Base-by-base conservation (phyloP, 2,888 invertebrate genomes). In the Endotricha flammealis region DNA sequence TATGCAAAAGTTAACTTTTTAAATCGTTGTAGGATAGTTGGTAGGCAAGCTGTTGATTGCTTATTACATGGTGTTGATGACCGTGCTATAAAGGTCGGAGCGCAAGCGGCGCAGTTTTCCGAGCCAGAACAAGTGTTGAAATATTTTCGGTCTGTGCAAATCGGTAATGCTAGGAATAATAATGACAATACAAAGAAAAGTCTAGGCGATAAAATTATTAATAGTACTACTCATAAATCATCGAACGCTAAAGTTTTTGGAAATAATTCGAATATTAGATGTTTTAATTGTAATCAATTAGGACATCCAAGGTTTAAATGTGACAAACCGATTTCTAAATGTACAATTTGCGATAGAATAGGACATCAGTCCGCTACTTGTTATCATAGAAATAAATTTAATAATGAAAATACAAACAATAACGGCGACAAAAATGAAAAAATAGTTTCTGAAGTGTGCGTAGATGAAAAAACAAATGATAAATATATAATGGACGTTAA, bases 1-100 rank as follows among this genome's bases (percentile, higher is more conserved):
- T 47, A 43, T 20, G 39, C 41, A 1, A 52, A 54, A 37, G 37
- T 50, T 14, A 50, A 49, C 24, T 35, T 52, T 12, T 25, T 48
- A n/a, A 50, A 50, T 34, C 32, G 47, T 4, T 53, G 49, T 31
- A 40, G 41, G 10, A 46, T 52, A 4, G 25, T 24, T 4, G 46
- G 44, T 17, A 42, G 43, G 35, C 36, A 39, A 12, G 49, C 48
- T 4, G 51, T 55, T n/a, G 51, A 53, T 32, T 53, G 50, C 30
- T 23, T 55, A 10, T 10, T 53, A 7, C 36, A 43, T 22, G 51
- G 50, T 1, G 37, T 55, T 8, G 51, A 55, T 1, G 50, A 55
- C 41, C 5, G 50, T 0, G 44, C 42, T 0, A 30, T 53, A 1
- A 41, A 24, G 12, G 39, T 55, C 5, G 46, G 51, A 3, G 50